Conservation (phyloP, 2,888 invertebrate genomes). For the Salpingus planirostris region DNA sequence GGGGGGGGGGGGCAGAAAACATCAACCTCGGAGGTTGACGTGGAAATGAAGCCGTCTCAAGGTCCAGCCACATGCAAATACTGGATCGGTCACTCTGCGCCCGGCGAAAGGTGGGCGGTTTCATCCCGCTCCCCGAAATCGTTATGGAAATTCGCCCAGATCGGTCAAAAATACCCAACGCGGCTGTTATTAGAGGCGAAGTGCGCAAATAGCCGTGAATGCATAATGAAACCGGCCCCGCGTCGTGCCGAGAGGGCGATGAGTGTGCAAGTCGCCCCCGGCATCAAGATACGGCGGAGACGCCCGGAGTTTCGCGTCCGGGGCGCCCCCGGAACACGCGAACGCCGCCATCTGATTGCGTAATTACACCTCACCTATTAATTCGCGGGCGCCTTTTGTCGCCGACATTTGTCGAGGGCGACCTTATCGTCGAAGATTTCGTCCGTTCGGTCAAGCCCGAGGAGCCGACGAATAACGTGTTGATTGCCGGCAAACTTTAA, state of each 20-base stretch:
- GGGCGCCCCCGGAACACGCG: constrained; percentile 24
- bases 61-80: constrained; percentile 23
- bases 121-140: neutral
- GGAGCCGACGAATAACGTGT: constrained; percentile 3
- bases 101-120: constrained; percentile 23
- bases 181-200: no score
- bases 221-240: no score
- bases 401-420: constrained; percentile 3
- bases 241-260: no score
- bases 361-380: constrained; percentile 29
- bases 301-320: constrained; percentile 22
- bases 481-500: constrained; percentile 16
- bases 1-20: no score
- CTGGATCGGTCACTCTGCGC: constrained; percentile 21
- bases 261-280: no score
- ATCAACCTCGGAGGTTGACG: constrained; percentile 10
- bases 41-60: constrained; percentile 23
- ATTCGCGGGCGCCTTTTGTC: constrained; percentile 24
- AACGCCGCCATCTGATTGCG: constrained; percentile 27
- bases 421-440: constrained; percentile 1
- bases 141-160: neutral
- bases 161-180: no score
- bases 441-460: neutral
- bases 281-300: no score
- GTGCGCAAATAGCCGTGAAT: no score